Conservation (phyloP, 1,140 invertebrate species). For the Ericerus pela region DNA sequence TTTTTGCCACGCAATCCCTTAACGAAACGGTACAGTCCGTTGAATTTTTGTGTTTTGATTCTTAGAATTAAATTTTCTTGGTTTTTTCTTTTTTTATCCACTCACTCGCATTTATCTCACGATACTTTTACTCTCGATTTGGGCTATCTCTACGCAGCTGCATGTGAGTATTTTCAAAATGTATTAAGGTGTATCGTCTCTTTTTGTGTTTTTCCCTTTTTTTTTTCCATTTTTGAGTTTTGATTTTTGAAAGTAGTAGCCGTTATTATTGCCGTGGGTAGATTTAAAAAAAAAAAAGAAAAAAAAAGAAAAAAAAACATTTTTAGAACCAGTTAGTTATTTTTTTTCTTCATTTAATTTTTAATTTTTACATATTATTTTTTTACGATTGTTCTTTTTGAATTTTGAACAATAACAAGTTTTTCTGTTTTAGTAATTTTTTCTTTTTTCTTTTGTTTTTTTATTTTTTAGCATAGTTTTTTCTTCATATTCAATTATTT, state of each 20-base stretch:
- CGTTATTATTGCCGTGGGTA: too few species aligned
- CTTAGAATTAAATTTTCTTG: not conserved
- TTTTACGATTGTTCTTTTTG: not conserved
- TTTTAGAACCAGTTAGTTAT: too few species aligned
- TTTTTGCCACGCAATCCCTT: not conserved
- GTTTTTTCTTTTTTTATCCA: constrained; percentile 7
- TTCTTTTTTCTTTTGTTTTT: not conserved
- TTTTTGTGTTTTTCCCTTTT: too few species aligned
- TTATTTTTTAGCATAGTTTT: too few species aligned
- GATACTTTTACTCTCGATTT: not conserved
- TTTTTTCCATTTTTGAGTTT: too few species aligned
- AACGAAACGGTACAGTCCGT: too few species aligned
- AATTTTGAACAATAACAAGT: not conserved
- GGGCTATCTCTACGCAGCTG: constrained; percentile 5
- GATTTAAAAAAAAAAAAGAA: too few species aligned
- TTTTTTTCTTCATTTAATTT: too few species aligned
- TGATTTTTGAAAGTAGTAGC: too few species aligned
- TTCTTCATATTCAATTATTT: too few species aligned
- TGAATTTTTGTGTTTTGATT: constrained; percentile 12
- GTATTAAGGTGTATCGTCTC: constrained; percentile 1
- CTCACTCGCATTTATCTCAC: constrained; percentile 4
- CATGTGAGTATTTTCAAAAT: constrained; percentile 4
- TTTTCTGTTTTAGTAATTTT: not conserved
- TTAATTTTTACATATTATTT: not conserved
- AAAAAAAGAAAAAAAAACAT: too few species aligned